phyloP scores from a whole-genome alignment of 2,888 invertebrate species.

The Rotaria sp. region DNA sequence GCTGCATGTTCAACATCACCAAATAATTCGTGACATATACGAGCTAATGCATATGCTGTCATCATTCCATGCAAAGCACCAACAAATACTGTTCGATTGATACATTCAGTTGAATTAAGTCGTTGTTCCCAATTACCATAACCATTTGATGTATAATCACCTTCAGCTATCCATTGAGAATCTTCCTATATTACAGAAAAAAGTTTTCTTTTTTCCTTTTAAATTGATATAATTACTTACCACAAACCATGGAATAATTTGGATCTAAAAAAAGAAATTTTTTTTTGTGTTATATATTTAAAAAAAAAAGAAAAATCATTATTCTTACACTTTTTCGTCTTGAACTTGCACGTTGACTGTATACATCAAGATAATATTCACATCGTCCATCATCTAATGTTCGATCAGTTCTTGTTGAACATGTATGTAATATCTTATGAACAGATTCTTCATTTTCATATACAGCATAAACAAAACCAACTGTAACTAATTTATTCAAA shows the following conservation, averaged over 20 bases:
- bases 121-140: constrained; percentile 56
- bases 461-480: constrained; percentile 41
- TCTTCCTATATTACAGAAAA: not conserved
- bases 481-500: not conserved
- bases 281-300: too few species aligned
- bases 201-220: not conserved
- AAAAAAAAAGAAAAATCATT: too few species aligned
- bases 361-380: constrained; percentile 16
- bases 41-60: constrained; percentile 80
- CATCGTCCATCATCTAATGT: constrained; percentile 23
- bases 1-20: constrained; percentile 86
- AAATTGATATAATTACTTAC: not conserved
- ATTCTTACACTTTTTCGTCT: not conserved
- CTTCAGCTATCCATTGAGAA: constrained; percentile 14
- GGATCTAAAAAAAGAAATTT: not conserved
- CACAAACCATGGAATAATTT: constrained; percentile 22
- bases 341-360: not conserved
- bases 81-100: constrained; percentile 84
- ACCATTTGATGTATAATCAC: not conserved
- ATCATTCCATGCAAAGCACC: constrained; percentile 88
- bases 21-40: constrained; percentile 90
- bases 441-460: constrained; percentile 39
- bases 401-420: constrained; percentile 25
- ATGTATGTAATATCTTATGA: not conserved
- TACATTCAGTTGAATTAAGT: constrained; percentile 63